Evolutionary conservation across 92 coral and sea anemone genomes (phyloP), one percentile per base, ranked within the genome.

Genomic region (Actinernus sp.): DNA sequence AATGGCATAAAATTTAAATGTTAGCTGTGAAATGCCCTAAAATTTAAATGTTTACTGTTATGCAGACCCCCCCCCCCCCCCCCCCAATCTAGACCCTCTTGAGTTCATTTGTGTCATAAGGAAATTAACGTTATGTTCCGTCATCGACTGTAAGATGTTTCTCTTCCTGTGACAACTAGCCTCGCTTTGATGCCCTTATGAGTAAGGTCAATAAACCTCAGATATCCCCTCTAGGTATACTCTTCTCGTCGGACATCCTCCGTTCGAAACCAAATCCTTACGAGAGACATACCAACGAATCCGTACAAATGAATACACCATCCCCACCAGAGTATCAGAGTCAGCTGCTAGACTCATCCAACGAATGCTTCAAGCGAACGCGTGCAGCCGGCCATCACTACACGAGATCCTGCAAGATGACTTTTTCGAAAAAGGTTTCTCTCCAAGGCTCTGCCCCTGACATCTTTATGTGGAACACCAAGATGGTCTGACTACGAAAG

Each of bases 221-320:
- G 10, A 0, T 25, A 23, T 27, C 27, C 12, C 29, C 8, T 13
- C 5, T 69, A 95, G 99, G 99, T 95, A 95, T 63, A 95, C 99
- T 12, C 86, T 95, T n/a, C 61, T 95, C 32, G 87, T 84, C 26
- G 99, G 99, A 9, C 92, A 90, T 51, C 99, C 99, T 13, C 99
- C 99, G 5, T 95, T 95, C 72, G 99, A 95, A 60, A 95, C 99
- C 7, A 90, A 81, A 63, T 83, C 99, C 10, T 62, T 95, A 13
- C 75, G 93, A 12, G 99, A 95, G 54, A 95, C 99, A 0, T 95
- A 95, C 71, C 86, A 76, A 17, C 68, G 99, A 58, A 95, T 95
- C 39, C 86, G 93, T 27, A 70, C 70, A 49, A 95, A 95, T 63
- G 97, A 90, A 9, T 95, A 90, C 57, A 78, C 79, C 31, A 90